These are phyloP conservation scores for Ormyrus nitidulus DNA, from an alignment of 2,888 invertebrate genomes.

Conservation along the genomic window DNA sequence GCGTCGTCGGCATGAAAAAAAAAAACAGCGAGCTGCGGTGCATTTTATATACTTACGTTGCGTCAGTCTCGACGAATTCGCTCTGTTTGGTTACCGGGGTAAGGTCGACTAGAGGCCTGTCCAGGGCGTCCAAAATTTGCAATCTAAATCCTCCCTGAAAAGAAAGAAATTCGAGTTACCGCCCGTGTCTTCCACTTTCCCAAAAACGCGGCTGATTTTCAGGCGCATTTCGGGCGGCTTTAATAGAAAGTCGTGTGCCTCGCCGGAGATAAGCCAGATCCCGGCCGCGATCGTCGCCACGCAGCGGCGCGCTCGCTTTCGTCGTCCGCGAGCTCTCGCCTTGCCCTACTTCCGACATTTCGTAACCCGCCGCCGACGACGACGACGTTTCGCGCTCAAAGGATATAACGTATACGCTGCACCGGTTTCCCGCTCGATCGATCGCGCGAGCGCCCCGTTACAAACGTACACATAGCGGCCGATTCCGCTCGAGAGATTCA, in stretches of 20 bases:
- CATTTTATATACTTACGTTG: conserved; percentile 83
- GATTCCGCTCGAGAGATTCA: background rate
- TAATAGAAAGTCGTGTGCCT: too few relatives aligned
- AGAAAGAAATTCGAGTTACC: conserved; percentile 54
- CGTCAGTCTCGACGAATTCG: conserved; percentile 88
- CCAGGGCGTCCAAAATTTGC: conserved; percentile 89
- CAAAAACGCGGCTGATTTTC: too few relatives aligned
- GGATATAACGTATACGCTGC: background rate
- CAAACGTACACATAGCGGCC: background rate
- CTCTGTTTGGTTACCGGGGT: conserved; percentile 88
- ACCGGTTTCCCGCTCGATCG: background rate
- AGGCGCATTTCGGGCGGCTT: too few relatives aligned
- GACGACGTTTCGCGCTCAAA: too few relatives aligned
- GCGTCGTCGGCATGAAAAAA: background rate
- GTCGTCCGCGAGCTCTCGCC: too few relatives aligned
- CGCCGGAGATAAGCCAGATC: too few relatives aligned
- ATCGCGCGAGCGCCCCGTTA: background rate
- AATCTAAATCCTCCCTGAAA: conserved; percentile 93
- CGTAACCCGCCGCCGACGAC: too few relatives aligned
- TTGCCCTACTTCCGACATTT: too few relatives aligned
- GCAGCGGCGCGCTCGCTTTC: too few relatives aligned
- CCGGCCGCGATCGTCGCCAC: too few relatives aligned
- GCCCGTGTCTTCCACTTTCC: too few relatives aligned
- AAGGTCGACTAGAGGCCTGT: conserved; percentile 89
- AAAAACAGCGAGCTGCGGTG: background rate